Evolutionary conservation across 2,797 vertebrate species (phyloP), one percentile per base, ranked within the genome.

Genomic region (Pitangus sulphuratus): DNA sequence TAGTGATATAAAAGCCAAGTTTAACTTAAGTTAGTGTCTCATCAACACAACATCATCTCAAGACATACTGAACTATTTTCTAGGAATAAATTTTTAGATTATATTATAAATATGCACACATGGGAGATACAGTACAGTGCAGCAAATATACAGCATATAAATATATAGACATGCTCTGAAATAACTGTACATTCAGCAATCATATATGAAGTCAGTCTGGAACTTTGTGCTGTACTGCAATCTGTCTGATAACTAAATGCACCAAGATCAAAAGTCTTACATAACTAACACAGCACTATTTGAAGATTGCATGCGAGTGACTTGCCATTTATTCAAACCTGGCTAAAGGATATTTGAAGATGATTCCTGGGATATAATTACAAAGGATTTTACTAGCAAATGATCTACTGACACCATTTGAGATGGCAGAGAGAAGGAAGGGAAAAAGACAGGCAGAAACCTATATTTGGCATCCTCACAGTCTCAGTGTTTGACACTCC

Each of bases 321-420:
- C 75, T 90, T 83, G 68, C 40, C 84, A 65, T 86, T 94, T 15
- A 91, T 69, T 93, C 86, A 93, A 84, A 82, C 40, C 24, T 75
- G 26, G 64, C 79, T 91, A 75, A 84, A 64, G 81, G 81, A 65
- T 84, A 84, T 61, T 47, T 71, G 39, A 88, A 86, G 53, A 84
- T 37, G 13, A 84, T 70, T 84, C 5, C 31, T 45, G 39, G 79
- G 65, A 84, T 51, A 37, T 42, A 74, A 75, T 80, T 70, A 82
- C 54, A 84, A 1, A 26, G 47, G 25, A 28, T 54, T 86, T 96
- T 82, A 84, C 44, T 77, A 62, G 45, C 18, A 87, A 69, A 92
- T 51, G 21, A 76, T 79, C 74, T 76, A 64, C 44, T 71, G 57
- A 71, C 58, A 93, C 50, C 40, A 54, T 54, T 13, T 71, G 64